Conservation (phyloP, 2,888 invertebrate species). For the Lepeophtheirus nordmannii region DNA sequence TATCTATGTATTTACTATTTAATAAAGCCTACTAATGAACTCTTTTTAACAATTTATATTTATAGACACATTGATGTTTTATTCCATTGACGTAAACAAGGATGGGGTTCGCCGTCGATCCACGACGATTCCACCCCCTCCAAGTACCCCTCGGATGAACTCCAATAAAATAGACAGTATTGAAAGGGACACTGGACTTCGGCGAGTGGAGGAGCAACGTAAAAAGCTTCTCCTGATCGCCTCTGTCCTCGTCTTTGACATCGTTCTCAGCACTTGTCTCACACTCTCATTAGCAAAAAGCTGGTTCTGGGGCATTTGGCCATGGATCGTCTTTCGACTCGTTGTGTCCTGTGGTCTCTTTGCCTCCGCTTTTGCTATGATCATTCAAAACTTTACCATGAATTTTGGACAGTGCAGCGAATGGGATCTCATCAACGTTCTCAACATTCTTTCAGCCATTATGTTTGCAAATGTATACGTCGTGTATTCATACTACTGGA, state of each 20-base stretch:
- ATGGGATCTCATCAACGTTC: neutral
- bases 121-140: too few species aligned
- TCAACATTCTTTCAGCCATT: neutral
- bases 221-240: constrained; percentile 2
- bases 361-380: neutral
- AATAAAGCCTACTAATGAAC: neutral
- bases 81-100: neutral
- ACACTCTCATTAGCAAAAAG: neutral
- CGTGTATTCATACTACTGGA: neutral
- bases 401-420: neutral
- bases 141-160: too few species aligned
- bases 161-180: too few species aligned
- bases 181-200: too few species aligned
- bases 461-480: neutral
- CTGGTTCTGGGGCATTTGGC: neutral
- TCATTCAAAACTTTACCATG: constrained; percentile 2
- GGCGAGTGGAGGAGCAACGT: neutral
- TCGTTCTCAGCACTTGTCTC: neutral
- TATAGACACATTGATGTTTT: neutral
- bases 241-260: neutral
- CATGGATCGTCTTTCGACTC: constrained; percentile 1
- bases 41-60: neutral
- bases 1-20: too few species aligned
- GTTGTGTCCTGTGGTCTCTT: neutral
- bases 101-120: too few species aligned